A percentile compares a stretch with the other conserved stretches of the same genome.
phyloP scores from a whole-genome alignment of 2,888 invertebrate genomes.

The Caenorhabditis wallacei region DNA sequence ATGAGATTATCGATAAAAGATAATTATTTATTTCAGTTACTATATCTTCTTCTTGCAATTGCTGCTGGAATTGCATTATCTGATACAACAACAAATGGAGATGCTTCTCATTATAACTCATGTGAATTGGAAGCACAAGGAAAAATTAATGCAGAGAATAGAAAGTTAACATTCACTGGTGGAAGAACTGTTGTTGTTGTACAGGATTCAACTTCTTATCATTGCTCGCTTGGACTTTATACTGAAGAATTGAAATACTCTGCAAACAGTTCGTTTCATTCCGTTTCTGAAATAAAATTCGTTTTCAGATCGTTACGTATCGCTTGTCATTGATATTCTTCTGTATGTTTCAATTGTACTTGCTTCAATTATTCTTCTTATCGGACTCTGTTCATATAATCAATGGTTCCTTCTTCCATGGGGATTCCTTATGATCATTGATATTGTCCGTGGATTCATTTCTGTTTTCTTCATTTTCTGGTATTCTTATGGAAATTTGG shows the following conservation, averaged over 20 bases:
- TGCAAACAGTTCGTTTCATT: constrained; percentile 65
- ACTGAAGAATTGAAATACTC: constrained; percentile 83
- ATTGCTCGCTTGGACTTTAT: constrained; percentile 82
- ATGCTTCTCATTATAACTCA: constrained; percentile 77
- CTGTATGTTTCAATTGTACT: constrained; percentile 80
- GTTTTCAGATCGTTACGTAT: constrained; percentile 77
- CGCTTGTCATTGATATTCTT: constrained; percentile 77
- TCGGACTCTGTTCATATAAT: constrained; percentile 77
- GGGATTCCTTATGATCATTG: constrained; percentile 81
- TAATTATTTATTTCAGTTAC: constrained; percentile 70
- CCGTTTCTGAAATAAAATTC: background rate
- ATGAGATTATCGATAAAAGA: background rate
- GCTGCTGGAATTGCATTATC: constrained; percentile 78
- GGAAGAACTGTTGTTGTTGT: constrained; percentile 79
- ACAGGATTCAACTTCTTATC: constrained; percentile 82
- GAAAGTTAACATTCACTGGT: constrained; percentile 78
- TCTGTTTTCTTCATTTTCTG: constrained; percentile 82
- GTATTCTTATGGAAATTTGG: constrained; percentile 80
- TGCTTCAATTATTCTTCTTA: constrained; percentile 78
- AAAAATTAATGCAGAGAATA: constrained; percentile 80
- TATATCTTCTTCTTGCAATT: constrained; percentile 79
- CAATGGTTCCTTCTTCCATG: constrained; percentile 81
- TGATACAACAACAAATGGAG: constrained; percentile 79
- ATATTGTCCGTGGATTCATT: constrained; percentile 82
- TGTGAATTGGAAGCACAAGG: constrained; percentile 82